Evolutionary conservation across 2,888 invertebrate genomes (phyloP).

Genomic region (Synanthedon formicaeformis): DNA sequence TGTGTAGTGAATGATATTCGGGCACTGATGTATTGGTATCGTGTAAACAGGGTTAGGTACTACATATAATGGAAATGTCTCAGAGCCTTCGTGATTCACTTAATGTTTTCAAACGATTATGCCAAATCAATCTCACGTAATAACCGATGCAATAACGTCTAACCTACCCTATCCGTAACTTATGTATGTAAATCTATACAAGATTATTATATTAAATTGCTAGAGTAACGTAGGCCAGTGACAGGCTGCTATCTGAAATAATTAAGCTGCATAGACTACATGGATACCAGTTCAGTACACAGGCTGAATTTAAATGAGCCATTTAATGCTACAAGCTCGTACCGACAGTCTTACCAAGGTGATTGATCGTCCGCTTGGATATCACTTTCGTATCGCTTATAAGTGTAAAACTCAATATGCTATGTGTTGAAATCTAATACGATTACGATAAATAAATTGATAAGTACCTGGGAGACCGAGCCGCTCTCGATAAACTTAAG

Average conservation of each 20-base stretch:
- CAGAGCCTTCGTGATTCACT: too few species aligned
- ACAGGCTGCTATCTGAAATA: slow-evolving; percentile 31
- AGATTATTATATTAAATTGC: slow-evolving; percentile 38
- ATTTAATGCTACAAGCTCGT: slow-evolving; percentile 4
- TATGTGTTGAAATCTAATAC: too few species aligned
- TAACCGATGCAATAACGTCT: slow-evolving; percentile 3
- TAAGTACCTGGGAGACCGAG: too few species aligned
- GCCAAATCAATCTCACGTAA: not conserved
- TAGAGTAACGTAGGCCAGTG: slow-evolving; percentile 15
- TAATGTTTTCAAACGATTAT: not conserved
- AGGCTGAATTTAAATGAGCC: slow-evolving; percentile 19
- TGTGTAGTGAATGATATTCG: too few species aligned
- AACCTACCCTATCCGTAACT: not conserved
- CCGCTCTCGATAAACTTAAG: too few species aligned
- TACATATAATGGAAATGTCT: too few species aligned
- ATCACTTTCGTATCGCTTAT: slow-evolving; percentile 1
- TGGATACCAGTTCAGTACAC: slow-evolving; percentile 11
- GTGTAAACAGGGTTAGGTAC: too few species aligned
- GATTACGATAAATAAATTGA: too few species aligned
- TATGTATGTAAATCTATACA: slow-evolving; percentile 1
- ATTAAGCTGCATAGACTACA: slow-evolving; percentile 26
- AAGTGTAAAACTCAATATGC: too few species aligned
- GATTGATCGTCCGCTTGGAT: slow-evolving; percentile 1
- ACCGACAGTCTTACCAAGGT: slow-evolving; percentile 2
- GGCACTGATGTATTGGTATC: too few species aligned